These are phyloP conservation scores for Spea bombifrons DNA, from an alignment of 2,113 vertebrate species.

Conservation along the genomic window DNA sequence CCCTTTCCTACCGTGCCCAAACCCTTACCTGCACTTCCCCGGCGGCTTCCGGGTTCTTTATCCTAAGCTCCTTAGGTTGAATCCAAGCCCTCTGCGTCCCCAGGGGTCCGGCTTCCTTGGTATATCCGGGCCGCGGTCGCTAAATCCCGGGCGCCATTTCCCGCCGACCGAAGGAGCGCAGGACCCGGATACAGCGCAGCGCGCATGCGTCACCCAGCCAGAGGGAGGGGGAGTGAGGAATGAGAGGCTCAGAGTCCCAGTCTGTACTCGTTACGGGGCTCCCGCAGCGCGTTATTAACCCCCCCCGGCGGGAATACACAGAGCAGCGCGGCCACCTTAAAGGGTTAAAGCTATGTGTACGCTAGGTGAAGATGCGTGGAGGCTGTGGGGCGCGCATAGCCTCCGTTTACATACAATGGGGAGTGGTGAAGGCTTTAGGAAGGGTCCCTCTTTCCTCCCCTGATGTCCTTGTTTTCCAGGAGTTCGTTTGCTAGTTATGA, in stretches of 20 bases:
- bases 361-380: no score
- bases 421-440: no score
- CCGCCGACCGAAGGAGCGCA: constrained; percentile 85
- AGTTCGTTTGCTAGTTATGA: no score
- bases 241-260: background rate
- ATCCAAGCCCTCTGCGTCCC: constrained; percentile 35
- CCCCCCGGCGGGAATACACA: no score
- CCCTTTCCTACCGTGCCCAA: background rate
- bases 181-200: constrained; percentile 82
- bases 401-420: no score
- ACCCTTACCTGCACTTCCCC: constrained; percentile 56
- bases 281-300: no score
- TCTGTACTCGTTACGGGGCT: no score
- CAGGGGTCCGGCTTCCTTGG: constrained; percentile 50
- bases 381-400: no score
- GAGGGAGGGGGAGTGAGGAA: background rate
- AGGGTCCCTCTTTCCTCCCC: no score
- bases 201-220: constrained; percentile 62
- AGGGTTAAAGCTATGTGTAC: no score
- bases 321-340: no score
- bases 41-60: constrained; percentile 47
- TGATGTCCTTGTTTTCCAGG: no score
- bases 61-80: constrained; percentile 41
- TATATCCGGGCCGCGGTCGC: constrained; percentile 58
- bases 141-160: constrained; percentile 91